phyloP scores from a whole-genome alignment of 2,888 invertebrate genomes.

The Dynastes maya region DNA sequence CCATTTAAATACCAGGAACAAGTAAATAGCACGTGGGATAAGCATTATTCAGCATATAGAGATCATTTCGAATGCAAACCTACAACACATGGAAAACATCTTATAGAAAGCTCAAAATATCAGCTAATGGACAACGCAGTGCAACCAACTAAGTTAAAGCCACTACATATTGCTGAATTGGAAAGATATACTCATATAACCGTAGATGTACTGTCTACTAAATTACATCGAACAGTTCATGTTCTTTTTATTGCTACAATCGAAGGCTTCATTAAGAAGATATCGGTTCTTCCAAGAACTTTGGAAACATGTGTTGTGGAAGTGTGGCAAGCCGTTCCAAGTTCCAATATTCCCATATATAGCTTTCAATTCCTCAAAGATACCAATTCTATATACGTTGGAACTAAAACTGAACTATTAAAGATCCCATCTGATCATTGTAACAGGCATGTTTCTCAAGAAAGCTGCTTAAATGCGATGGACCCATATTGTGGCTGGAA shows the following conservation, averaged over 20 bases:
- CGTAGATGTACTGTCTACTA: constrained; percentile 85
- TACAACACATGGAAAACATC: constrained; percentile 62
- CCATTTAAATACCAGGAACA: constrained; percentile 89
- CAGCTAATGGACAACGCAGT: constrained; percentile 92
- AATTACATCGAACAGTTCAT: constrained; percentile 79
- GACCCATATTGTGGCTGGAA: constrained; percentile 98
- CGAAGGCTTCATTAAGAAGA: constrained; percentile 84
- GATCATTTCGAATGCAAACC: constrained; percentile 77
- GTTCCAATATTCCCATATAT: constrained; percentile 74
- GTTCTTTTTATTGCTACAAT: constrained; percentile 88
- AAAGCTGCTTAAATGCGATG: constrained; percentile 85
- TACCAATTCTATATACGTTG: constrained; percentile 86
- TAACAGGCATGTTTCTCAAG: constrained; percentile 78
- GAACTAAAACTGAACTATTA: constrained; percentile 78
- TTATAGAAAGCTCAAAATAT: constrained; percentile 81
- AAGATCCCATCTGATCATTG: constrained; percentile 88
- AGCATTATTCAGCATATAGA: constrained; percentile 73
- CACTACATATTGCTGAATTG: constrained; percentile 80
- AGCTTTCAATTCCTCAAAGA: constrained; percentile 86
- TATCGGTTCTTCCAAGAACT: constrained; percentile 81
- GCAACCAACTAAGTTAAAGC: constrained; percentile 80
- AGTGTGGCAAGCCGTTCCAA: constrained; percentile 82
- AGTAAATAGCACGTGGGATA: constrained; percentile 85
- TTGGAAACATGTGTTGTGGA: constrained; percentile 88
- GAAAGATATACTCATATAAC: constrained; percentile 86